phyloP scores from a whole-genome alignment of 2,113 vertebrate genomes.

The Holacanthus passer region DNA sequence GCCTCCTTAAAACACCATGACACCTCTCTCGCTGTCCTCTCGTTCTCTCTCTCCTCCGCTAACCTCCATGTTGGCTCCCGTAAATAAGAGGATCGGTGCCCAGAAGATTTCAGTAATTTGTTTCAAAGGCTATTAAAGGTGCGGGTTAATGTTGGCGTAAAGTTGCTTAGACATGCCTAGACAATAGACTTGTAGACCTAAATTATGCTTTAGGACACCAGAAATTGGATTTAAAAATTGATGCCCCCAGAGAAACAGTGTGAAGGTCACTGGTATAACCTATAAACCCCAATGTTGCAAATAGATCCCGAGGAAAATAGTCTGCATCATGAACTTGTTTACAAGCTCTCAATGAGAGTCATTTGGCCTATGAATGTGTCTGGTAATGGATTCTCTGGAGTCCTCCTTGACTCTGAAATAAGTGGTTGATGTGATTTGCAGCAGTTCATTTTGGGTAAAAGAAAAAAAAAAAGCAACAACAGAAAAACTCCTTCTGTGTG shows the following conservation, averaged over 20 bases:
- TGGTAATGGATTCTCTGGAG: slow-evolving; percentile 60
- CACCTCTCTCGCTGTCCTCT: slow-evolving; percentile 30
- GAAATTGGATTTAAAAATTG: slow-evolving; percentile 76
- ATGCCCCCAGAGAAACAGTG: slow-evolving; percentile 54
- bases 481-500: background rate
- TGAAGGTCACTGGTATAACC: slow-evolving; percentile 67
- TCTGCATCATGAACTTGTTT: slow-evolving; percentile 54
- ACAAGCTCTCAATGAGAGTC: slow-evolving; percentile 35
- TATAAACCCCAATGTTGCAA: slow-evolving; percentile 36
- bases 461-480: background rate
- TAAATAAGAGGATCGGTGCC: slow-evolving; percentile 12
- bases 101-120: slow-evolving; percentile 36
- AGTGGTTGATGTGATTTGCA: slow-evolving; percentile 49
- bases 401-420: slow-evolving; percentile 34
- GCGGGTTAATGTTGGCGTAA: slow-evolving; percentile 55
- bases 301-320: slow-evolving; percentile 48
- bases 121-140: slow-evolving; percentile 55
- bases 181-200: slow-evolving; percentile 51
- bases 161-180: slow-evolving; percentile 51
- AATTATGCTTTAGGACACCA: slow-evolving; percentile 55
- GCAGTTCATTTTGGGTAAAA: slow-evolving; percentile 24
- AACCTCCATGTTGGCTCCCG: background rate
- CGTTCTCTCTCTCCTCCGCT: background rate
- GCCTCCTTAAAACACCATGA: slow-evolving; percentile 53
- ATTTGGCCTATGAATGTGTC: slow-evolving; percentile 45